Percentiles rank a stretch among this genome's conserved stretches.
phyloP scores from a whole-genome alignment of 1,140 invertebrate genomes.

The Drosophila hydei region DNA sequence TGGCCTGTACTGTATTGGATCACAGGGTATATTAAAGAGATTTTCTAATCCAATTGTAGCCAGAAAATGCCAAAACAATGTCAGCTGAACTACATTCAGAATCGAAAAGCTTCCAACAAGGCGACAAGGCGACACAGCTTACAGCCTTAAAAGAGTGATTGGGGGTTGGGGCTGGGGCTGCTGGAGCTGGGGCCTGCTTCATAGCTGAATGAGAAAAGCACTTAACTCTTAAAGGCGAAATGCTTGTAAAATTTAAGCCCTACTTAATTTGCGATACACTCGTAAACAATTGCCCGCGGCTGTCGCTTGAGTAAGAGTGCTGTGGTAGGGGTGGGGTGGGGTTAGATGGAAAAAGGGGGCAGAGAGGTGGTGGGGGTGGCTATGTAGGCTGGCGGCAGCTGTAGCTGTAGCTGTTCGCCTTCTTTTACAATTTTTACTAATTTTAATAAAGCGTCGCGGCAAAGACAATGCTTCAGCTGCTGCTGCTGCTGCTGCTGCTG shows the following conservation, averaged over 20 bases:
- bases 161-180: background rate
- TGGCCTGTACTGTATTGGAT: too few relatives aligned
- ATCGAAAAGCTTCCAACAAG: constrained; percentile 7
- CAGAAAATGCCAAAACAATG: background rate
- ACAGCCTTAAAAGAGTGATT: background rate
- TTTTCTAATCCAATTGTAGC: background rate
- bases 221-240: constrained; percentile 81
- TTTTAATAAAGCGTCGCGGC: constrained; percentile 71
- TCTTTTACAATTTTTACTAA: constrained; percentile 70
- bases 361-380: background rate
- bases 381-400: constrained; percentile 2
- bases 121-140: constrained; percentile 33
- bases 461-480: constrained; percentile 50
- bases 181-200: constrained; percentile 1
- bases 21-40: too few relatives aligned
- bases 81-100: background rate
- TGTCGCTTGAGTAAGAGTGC: constrained; percentile 59
- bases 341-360: background rate
- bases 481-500: constrained; percentile 6
- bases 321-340: background rate
- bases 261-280: constrained; percentile 80
- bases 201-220: constrained; percentile 67
- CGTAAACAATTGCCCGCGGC: constrained; percentile 75
- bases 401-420: background rate
- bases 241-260: constrained; percentile 81